A percentile compares a stretch with the other conserved stretches of the same genome.
These are phyloP conservation scores for Nineta flava DNA, from an alignment of 2,888 invertebrate species.

Conservation along the genomic window DNA sequence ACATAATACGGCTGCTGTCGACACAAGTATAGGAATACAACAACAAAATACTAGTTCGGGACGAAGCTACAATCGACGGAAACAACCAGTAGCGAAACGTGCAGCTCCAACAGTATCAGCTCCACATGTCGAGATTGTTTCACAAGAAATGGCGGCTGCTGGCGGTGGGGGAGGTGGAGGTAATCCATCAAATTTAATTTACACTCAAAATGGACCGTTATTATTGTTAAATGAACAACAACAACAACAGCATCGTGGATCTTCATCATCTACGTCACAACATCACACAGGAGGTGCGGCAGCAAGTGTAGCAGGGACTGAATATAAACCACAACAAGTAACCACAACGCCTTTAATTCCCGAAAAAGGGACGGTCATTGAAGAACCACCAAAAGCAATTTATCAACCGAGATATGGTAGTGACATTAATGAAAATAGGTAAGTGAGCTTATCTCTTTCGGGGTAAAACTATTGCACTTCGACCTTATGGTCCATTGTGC, in stretches of 20 bases:
- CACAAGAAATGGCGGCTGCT: neutral
- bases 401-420: neutral
- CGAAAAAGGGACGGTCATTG: constrained; percentile 2
- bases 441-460: neutral
- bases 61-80: neutral
- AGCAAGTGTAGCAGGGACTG: neutral
- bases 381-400: constrained; percentile 6
- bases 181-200: neutral
- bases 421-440: constrained; percentile 3
- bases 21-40: too few species aligned
- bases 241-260: neutral
- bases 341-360: neutral
- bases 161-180: too few species aligned
- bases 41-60: neutral
- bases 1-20: too few species aligned
- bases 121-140: neutral
- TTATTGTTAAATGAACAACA: constrained; percentile 1
- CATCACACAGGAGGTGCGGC: too few species aligned
- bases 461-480: neutral
- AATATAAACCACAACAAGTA: neutral
- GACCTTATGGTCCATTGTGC: too few species aligned
- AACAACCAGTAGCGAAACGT: neutral
- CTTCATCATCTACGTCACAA: too few species aligned
- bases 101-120: neutral
- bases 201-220: constrained; percentile 2